phyloP scores from a whole-genome alignment of 2,113 vertebrate species.

The Corythoichthys haematopterus region DNA sequence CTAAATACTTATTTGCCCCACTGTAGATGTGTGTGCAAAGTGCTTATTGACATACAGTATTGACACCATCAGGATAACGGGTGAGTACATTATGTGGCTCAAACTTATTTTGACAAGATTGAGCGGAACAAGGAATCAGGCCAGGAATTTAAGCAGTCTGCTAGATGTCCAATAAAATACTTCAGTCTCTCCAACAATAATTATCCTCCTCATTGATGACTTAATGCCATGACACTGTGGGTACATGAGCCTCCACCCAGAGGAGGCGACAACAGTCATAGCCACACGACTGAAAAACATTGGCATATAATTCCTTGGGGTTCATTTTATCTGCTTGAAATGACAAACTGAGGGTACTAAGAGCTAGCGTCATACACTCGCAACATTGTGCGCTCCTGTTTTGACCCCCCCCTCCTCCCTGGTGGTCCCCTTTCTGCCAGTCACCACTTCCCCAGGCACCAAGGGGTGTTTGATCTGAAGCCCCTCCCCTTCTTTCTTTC shows the following conservation, averaged over 20 bases:
- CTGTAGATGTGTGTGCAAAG: background rate
- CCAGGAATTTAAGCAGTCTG: background rate
- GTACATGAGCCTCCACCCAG: constrained; percentile 8
- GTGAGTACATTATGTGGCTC: background rate
- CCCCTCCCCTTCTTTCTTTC: constrained; percentile 24
- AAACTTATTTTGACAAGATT: background rate
- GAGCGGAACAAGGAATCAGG: background rate
- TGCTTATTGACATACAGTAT: background rate
- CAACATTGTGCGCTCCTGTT: constrained; percentile 14
- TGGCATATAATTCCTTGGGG: background rate
- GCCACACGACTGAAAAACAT: background rate
- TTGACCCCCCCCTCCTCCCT: constrained; percentile 36
- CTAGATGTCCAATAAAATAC: background rate
- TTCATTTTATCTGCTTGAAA: constrained; percentile 11
- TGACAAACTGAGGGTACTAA: background rate
- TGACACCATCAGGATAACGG: background rate
- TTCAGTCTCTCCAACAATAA: background rate
- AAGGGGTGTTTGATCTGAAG: constrained; percentile 42
- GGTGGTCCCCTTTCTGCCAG: constrained; percentile 57
- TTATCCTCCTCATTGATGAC: background rate
- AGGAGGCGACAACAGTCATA: constrained; percentile 5
- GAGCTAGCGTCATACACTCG: constrained; percentile 20
- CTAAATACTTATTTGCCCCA: no score
- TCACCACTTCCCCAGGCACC: constrained; percentile 54
- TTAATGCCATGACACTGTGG: background rate